Base-by-base conservation (phyloP, 2,888 invertebrate species). In the Erebia epiphron region DNA sequence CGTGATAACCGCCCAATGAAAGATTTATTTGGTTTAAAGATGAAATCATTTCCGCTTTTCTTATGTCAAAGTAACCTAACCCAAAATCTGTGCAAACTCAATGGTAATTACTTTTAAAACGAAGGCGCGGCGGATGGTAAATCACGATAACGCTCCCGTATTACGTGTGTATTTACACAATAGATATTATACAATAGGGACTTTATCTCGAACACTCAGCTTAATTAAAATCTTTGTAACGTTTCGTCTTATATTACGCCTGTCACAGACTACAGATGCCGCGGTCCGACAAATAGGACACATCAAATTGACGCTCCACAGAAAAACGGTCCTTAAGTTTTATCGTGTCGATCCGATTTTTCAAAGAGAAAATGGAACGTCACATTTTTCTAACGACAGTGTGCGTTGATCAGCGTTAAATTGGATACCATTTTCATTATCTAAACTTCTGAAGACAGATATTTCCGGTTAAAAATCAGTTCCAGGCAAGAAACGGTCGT, bases 111-210 rank as follows among this genome's bases (percentile, higher is more conserved):
- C 69, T 73, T 74, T 70, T 72, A 72, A 74, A 70, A 66, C 62
- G 66, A 58, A 72, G 71, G 68, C 69, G 68, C 69, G 61, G 64
- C 56, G 68, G 68, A 75, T 68, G 68, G 65, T 61, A 67, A 61
- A 57, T 69, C 67, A 62, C 62, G 72, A 75, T 75, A 71, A 49
- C 67, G 67, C 66, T 61, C 69, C 72, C 69, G 58, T 73, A 73
- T 73, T 76, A 76, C 71, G 69, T 69, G 75, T 75, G 75, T 74
- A 75, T 76, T 72, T 67, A 73, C 74, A 76, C 75, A 76, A 75
- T 72, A 76, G 70, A 75, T 75, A 76, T 71, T 69, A 71, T 71
- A 70, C 70, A 74, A 75, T 68, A 67, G 71, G 54, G 65, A 71
- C 71, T 69, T 71, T 73, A 75, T 75, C 75, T 71, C 58, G 71